Percentiles rank a stretch among this genome's conserved stretches.
phyloP scores from a whole-genome alignment of 2,797 vertebrate genomes.

The Pristis pectinata region DNA sequence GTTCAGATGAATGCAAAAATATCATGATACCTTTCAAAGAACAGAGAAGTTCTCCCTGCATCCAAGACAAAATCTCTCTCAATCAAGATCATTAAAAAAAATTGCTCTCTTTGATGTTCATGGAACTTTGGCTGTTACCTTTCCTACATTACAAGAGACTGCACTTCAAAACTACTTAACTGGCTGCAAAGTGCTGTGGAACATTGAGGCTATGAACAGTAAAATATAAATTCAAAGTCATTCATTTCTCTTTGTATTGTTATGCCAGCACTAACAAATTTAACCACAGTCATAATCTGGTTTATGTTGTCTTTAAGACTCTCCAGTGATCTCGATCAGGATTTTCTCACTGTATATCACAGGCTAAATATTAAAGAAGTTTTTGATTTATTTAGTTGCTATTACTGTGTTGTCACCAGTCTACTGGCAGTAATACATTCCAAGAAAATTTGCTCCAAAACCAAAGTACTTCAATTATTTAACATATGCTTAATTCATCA shows the following conservation, averaged over 20 bases:
- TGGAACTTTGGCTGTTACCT: neutral
- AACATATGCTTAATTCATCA: neutral
- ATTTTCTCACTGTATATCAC: neutral
- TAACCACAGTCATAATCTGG: neutral
- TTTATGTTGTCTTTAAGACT: neutral
- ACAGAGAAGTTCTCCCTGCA: no score
- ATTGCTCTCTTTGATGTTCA: neutral
- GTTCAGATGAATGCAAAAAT: neutral
- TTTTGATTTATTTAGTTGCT: constrained; percentile 4
- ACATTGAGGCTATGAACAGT: neutral
- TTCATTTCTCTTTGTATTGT: neutral
- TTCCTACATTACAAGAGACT: neutral
- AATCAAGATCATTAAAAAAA: neutral
- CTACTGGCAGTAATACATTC: neutral
- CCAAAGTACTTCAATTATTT: neutral
- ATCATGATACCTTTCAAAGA: neutral
- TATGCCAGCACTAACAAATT: constrained; percentile 1
- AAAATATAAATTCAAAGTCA: neutral
- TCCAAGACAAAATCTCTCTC: neutral
- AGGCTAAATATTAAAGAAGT: neutral
- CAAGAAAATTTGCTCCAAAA: neutral
- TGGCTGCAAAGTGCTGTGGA: neutral
- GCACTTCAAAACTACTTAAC: neutral
- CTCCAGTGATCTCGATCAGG: neutral
- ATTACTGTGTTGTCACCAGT: neutral